phyloP scores from a whole-genome alignment of 2,888 invertebrate species.

The Cloeon dipterum region DNA sequence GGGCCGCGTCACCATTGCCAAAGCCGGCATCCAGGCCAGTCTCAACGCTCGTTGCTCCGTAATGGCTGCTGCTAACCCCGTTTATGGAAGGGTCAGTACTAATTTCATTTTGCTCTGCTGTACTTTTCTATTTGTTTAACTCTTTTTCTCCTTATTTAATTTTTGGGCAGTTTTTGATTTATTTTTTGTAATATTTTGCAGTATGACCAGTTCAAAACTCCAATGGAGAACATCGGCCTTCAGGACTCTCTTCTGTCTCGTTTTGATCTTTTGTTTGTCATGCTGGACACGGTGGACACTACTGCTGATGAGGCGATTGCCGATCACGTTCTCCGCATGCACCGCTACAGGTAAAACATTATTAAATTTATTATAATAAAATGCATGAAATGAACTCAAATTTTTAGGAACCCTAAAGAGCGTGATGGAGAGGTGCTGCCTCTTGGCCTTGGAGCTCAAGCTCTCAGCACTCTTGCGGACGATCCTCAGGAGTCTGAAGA shows the following conservation, averaged over 20 bases:
- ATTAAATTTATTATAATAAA: background rate
- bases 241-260: constrained; percentile 93
- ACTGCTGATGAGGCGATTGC: constrained; percentile 81
- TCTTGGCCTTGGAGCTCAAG: constrained; percentile 56
- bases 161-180: too few relatives aligned
- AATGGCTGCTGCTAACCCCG: constrained; percentile 97
- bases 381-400: too few relatives aligned
- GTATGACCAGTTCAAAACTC: constrained; percentile 98
- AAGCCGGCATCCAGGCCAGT: constrained; percentile 93
- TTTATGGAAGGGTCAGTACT: constrained; percentile 62
- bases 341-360: constrained; percentile 50
- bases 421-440: constrained; percentile 84
- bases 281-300: constrained; percentile 80
- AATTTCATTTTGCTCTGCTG: constrained; percentile 1
- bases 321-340: constrained; percentile 94
- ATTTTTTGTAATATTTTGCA: too few relatives aligned
- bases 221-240: constrained; percentile 98
- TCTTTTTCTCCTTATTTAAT: background rate
- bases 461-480: constrained; percentile 56
- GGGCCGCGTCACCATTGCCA: constrained; percentile 89
- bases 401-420: constrained; percentile 66
- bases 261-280: constrained; percentile 94
- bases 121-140: background rate
- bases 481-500: constrained; percentile 31
- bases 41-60: constrained; percentile 95